Evolutionary conservation across 2,113 vertebrate genomes (phyloP).

Genomic region (Chrysochloris asiatica): DNA sequence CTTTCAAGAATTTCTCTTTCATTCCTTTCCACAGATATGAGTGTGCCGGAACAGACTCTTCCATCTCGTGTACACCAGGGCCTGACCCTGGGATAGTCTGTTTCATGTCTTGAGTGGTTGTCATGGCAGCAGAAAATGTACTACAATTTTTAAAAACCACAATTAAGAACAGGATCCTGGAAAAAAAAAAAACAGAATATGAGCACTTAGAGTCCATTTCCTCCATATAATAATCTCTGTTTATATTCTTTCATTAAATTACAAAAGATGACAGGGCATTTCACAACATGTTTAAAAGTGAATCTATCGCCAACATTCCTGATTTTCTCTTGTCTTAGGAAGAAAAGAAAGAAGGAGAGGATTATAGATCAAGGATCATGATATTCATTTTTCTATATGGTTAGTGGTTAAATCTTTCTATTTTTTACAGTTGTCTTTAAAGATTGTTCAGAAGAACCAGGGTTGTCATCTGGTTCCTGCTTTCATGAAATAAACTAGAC

Average conservation of each 20-base stretch:
- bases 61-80: not conserved
- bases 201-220: not conserved
- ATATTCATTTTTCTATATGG: not conserved
- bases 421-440: not conserved
- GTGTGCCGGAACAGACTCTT: not conserved
- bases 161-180: not conserved
- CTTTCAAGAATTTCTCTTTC: conserved; percentile 62
- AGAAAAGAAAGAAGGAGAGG: no score
- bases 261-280: not conserved
- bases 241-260: not conserved
- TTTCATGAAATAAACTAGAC: not conserved
- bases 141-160: not conserved
- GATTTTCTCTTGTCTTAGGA: not conserved
- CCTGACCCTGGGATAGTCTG: not conserved
- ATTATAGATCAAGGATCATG: not conserved
- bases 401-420: not conserved
- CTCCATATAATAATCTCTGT: not conserved
- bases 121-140: not conserved
- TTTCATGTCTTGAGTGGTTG: not conserved
- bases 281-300: no score
- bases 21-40: not conserved
- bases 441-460: not conserved
- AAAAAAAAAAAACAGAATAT: not conserved
- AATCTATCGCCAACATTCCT: no score
- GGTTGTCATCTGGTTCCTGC: not conserved